Base-by-base conservation (phyloP, 2,888 invertebrate species). In the Petrolisthes manimaculis region DNA sequence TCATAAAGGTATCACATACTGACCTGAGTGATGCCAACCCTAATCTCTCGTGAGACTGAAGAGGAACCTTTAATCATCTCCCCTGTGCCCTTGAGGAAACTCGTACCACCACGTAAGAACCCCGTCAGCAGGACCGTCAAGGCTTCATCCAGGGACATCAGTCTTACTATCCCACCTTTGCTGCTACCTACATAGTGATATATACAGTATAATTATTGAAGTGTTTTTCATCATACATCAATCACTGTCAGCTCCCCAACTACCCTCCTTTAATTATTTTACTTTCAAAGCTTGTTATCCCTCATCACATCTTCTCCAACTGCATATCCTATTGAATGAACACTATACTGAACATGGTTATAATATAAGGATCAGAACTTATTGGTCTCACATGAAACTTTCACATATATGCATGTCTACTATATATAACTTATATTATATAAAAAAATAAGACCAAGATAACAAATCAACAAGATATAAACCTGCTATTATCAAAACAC, bases 11-110 rank as follows among this genome's bases (percentile, higher is more conserved):
- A 18, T 18, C 5, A 14, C 55, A 12, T n/a, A 24, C 86, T 81
- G 55, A 97, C 97, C 94, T 99, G 97, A 5, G 99, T 98, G 0
- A 99, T 97, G 89, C 99, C 99, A 88, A 99, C 98, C 91, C 99
- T 95, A 86, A 99, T 97, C 94, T 99, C 99, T 91, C 98, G 94
- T 93, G 98, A 98, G 0, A 99, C 97, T 9, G 97, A 96, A 0
- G 97, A 97, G 91, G 96, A 96, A 5, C 98, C 98, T 93, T 98
- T 98, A 91, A 99, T 98, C 92, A 98, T 98, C 94, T 99, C 98
- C 0, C 96, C 96, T 18, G 96, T 96, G 37, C 97, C 97, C 93
- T 98, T 98, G 53, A 99, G 94, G 93, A 99, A 98, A 0, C 98
- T 97, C 3, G 96, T 97, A 18, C 99, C 98, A 0, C 99, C 99